A percentile compares a stretch with the other conserved stretches of the same genome.
Conservation (phyloP, 1,140 invertebrate genomes). For the Euura lappo region DNA sequence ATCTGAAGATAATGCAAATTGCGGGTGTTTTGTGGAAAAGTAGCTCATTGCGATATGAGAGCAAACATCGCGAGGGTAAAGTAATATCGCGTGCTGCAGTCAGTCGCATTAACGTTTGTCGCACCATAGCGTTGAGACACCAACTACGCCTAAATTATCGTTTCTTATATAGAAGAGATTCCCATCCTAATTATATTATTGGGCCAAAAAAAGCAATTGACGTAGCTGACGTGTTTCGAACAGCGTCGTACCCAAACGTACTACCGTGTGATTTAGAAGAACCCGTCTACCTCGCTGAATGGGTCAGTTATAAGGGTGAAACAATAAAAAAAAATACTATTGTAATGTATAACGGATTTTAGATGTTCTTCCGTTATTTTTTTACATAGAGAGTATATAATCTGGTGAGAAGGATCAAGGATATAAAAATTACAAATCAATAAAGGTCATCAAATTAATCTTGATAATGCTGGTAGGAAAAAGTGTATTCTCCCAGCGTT, state of each 20-base stretch:
- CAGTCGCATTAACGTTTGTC: slow-evolving; percentile 25
- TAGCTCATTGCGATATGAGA: slow-evolving; percentile 24
- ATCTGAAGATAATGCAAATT: slow-evolving; percentile 21
- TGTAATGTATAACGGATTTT: no score
- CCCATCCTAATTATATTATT: not conserved
- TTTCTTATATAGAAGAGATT: slow-evolving; percentile 2
- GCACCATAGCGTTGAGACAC: slow-evolving; percentile 24
- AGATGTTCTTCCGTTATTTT: no score
- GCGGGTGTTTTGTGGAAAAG: slow-evolving; percentile 23
- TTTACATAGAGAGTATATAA: no score
- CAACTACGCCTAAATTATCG: slow-evolving; percentile 27
- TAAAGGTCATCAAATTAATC: no score
- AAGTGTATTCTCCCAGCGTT: no score
- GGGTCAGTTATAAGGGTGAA: slow-evolving; percentile 11
- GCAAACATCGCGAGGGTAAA: slow-evolving; percentile 27
- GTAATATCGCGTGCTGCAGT: slow-evolving; percentile 19
- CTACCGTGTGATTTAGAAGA: not conserved
- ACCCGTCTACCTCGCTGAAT: slow-evolving; percentile 3
- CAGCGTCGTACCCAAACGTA: not conserved
- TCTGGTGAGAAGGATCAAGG: no score
- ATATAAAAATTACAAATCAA: no score
- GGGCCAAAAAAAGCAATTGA: slow-evolving; percentile 14
- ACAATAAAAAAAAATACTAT: not conserved
- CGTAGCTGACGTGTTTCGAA: not conserved
- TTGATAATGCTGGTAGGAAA: no score